phyloP scores from a whole-genome alignment of 2,797 vertebrate genomes.

The Amphiprion clarkii region DNA sequence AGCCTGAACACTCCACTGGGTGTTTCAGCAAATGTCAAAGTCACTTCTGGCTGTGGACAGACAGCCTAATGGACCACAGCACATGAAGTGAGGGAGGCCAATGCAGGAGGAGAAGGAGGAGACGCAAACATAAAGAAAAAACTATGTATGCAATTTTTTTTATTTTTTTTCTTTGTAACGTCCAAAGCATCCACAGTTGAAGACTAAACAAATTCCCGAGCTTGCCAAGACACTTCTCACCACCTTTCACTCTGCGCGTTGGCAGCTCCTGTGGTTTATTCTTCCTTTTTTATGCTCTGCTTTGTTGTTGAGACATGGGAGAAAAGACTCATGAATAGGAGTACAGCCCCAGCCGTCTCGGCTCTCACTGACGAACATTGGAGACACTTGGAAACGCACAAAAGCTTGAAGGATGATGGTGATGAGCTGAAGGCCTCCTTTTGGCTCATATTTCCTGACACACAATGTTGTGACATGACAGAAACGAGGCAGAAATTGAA shows the following conservation, averaged over 20 bases:
- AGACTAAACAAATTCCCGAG: slow-evolving; percentile 57
- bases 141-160: slow-evolving; percentile 32
- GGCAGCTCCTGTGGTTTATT: slow-evolving; percentile 71
- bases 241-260: slow-evolving; percentile 63
- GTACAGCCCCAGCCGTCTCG: slow-evolving; percentile 63
- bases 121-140: slow-evolving; percentile 56
- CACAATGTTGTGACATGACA: slow-evolving; percentile 68
- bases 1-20: slow-evolving; percentile 80
- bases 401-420: slow-evolving; percentile 74
- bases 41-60: slow-evolving; percentile 78
- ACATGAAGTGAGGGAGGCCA: slow-evolving; percentile 63
- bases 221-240: slow-evolving; percentile 65
- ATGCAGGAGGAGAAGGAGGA: slow-evolving; percentile 34
- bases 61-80: slow-evolving; percentile 80
- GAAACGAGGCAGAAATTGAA: slow-evolving; percentile 70
- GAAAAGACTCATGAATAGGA: slow-evolving; percentile 70
- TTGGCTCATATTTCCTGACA: slow-evolving; percentile 59
- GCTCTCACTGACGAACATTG: slow-evolving; percentile 67
- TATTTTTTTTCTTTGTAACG: slow-evolving; percentile 19
- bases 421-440: slow-evolving; percentile 66
- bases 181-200: slow-evolving; percentile 40
- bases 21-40: slow-evolving; percentile 83
- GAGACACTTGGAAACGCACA: slow-evolving; percentile 67
- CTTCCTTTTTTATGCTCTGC: slow-evolving; percentile 49
- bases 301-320: slow-evolving; percentile 73